phyloP scores from a whole-genome alignment of 2,113 vertebrate genomes.

The Hymenochirus boettgeri region DNA sequence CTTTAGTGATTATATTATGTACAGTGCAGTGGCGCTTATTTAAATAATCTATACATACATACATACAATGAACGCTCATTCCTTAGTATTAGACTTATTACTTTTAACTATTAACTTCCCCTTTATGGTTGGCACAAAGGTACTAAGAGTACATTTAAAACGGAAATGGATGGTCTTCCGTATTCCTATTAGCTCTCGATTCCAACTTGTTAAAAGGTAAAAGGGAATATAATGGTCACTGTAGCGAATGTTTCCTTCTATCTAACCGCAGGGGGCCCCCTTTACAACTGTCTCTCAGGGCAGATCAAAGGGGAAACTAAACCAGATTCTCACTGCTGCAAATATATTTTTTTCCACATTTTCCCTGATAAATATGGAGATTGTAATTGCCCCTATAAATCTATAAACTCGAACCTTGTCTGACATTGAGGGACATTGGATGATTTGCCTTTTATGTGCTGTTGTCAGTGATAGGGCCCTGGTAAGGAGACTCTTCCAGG shows the following conservation, averaged over 20 bases:
- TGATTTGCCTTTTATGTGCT: neutral
- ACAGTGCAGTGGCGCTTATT: too few species aligned
- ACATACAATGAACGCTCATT: too few species aligned
- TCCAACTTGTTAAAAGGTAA: neutral
- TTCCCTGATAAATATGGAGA: neutral
- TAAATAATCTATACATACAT: too few species aligned
- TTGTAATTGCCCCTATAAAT: neutral
- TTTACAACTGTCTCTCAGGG: neutral
- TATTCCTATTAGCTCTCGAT: too few species aligned
- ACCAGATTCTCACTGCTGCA: neutral
- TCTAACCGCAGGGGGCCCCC: neutral
- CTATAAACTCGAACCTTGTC: neutral
- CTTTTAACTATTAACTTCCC: too few species aligned
- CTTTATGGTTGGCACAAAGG: neutral
- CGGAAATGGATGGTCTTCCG: too few species aligned
- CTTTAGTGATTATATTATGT: too few species aligned
- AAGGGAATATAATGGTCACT: neutral
- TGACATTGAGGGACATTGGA: neutral
- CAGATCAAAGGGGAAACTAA: conserved; percentile 2
- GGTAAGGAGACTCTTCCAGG: neutral
- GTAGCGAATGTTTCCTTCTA: neutral
- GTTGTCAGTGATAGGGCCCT: neutral
- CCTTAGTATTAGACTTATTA: too few species aligned
- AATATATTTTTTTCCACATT: neutral
- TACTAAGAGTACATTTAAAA: too few species aligned